Evolutionary conservation across 2,797 vertebrate species (phyloP).

Genomic region (Fringilla coelebs): DNA sequence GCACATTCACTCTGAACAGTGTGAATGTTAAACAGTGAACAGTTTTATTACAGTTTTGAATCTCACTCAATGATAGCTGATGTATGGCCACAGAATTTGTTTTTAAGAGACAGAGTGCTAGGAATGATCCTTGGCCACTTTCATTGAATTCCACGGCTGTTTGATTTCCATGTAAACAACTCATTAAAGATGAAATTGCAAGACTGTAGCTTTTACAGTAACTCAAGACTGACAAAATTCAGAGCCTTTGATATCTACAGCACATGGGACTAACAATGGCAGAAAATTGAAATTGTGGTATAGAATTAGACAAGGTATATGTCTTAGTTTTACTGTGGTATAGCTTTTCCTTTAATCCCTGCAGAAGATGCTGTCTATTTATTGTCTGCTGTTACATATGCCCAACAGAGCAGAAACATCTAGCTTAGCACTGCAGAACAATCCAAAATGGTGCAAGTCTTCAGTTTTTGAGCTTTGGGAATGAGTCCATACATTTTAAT

Average conservation of each 20-base stretch:
- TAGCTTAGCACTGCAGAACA: background rate
- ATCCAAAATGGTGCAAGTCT: background rate
- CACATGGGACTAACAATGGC: background rate
- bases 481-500: background rate
- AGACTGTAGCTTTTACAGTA: background rate
- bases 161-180: constrained; percentile 29
- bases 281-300: background rate
- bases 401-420: background rate
- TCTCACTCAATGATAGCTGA: background rate
- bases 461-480: background rate
- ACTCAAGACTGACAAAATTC: background rate
- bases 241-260: background rate
- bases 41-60: constrained; percentile 2
- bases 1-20: no score
- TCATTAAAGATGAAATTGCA: background rate
- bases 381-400: background rate
- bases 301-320: background rate
- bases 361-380: background rate
- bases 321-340: background rate
- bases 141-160: constrained; percentile 18
- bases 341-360: background rate
- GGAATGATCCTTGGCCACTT: background rate
- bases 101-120: constrained; percentile 2
- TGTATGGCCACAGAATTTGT: constrained; percentile 6
- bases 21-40: constrained; percentile 10